Percentiles rank a stretch among this genome's conserved stretches.
These are phyloP conservation scores for Drosophila obscura DNA, from an alignment of 1,140 invertebrate species.

Conservation along the genomic window DNA sequence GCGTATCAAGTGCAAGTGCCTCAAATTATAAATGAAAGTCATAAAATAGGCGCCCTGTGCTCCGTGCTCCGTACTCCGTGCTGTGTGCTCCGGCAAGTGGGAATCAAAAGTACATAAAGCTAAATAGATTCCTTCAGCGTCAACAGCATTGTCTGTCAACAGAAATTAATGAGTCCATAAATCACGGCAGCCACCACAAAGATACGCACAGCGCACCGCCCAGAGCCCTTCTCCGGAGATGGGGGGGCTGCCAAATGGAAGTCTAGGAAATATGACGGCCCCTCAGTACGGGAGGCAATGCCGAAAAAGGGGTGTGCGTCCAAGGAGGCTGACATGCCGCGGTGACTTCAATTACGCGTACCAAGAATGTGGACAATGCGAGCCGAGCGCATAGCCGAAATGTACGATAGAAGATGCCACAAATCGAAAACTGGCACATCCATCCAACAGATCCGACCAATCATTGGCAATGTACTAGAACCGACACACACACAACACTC, in stretches of 20 bases:
- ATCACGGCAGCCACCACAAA: conserved; percentile 69
- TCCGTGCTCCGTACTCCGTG: neutral
- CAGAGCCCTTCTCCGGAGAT: conserved; percentile 3
- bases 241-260: conserved; percentile 2
- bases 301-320: conserved; percentile 67
- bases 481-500: conserved; percentile 35
- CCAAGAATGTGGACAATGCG: conserved; percentile 75
- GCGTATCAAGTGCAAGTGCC: conserved; percentile 23
- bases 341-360: conserved; percentile 82
- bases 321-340: conserved; percentile 60
- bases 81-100: conserved; percentile 25
- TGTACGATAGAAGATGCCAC: conserved; percentile 22
- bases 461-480: conserved; percentile 78
- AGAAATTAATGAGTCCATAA: conserved; percentile 84
- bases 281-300: conserved; percentile 32
- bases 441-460: conserved; percentile 64
- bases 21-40: conserved; percentile 68
- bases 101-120: conserved; percentile 76
- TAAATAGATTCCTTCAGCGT: conserved; percentile 80
- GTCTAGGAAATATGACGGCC: conserved; percentile 68
- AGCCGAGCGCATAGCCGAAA: conserved; percentile 63
- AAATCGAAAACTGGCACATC: conserved; percentile 11
- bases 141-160: conserved; percentile 84
- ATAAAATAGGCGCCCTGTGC: conserved; percentile 45
- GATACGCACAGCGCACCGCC: conserved; percentile 31